phyloP scores from a whole-genome alignment of 2,797 vertebrate genomes.

The Pitangus sulphuratus region DNA sequence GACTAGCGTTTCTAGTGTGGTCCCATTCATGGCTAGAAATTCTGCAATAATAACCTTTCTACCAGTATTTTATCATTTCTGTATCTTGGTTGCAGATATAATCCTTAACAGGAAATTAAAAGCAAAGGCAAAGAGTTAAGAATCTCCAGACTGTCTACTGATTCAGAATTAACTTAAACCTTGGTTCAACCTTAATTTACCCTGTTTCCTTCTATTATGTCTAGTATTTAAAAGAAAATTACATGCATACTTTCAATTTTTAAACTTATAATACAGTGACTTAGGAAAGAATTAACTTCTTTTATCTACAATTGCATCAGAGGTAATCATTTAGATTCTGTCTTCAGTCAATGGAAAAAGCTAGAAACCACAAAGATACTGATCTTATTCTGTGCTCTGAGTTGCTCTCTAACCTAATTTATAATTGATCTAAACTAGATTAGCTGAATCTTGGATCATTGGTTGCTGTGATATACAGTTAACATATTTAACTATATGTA shows the following conservation, averaged over 20 bases:
- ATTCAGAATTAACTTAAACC: background rate
- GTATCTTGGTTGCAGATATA: background rate
- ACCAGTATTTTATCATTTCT: background rate
- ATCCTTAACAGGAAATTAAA: conserved; percentile 32
- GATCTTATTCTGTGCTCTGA: background rate
- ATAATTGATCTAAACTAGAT: background rate
- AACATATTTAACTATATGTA: background rate
- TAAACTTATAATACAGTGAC: background rate
- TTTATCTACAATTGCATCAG: background rate
- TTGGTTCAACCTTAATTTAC: background rate
- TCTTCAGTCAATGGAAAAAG: background rate
- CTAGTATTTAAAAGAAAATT: background rate
- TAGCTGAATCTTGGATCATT: background rate
- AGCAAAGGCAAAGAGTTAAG: background rate
- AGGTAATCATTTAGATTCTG: background rate
- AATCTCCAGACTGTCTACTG: background rate
- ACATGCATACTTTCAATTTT: background rate
- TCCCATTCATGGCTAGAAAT: background rate
- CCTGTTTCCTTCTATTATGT: background rate
- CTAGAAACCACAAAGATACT: background rate
- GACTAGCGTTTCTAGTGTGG: background rate
- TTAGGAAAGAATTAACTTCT: background rate
- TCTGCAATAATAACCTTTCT: background rate
- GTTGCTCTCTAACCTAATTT: background rate
- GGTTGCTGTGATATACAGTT: background rate